Base-by-base conservation (phyloP, 1,140 invertebrate genomes). In the Parasteatoda tepidariorum region DNA sequence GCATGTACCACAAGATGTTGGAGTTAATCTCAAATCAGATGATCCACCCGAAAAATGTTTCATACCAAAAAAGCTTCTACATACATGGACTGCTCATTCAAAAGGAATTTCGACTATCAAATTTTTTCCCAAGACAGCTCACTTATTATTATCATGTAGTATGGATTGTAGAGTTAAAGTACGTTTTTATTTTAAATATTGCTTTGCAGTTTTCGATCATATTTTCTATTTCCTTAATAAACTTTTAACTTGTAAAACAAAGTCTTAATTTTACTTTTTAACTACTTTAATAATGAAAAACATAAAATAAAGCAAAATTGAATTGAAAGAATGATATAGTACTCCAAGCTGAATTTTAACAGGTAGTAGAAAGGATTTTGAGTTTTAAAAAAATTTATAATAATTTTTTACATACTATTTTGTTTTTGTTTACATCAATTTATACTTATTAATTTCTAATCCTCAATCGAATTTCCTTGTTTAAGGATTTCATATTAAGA, bases 101-200 rank as follows among this genome's bases (percentile, higher is more conserved):
- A 99, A 99, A 89, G 97, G 97, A n/a, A 94, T 99, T 86, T 94
- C 97, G 2, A 95, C 96, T 4, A 97, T 99, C 75, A 92, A 95
- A 84, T 99, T 96, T 96, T 98, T 99, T 87, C 98, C 98, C 7
- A 91, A 92, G 85, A 96, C 96, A 15, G 98, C 95, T 0, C 98
- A 99, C 91, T 92, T 99, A 70, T 90, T 99, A 84, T 90, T 99
- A 1, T 99, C 98, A 6, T 95, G 94, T 83, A 95, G 97, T 87
- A 98, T 99, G 97, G 98, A 99, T 89, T 94, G 93, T 86, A 93
- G 97, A 86, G 95, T 99, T 33, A 98, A 98, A 34, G 70, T 83
- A 66, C 11, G 41, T 55, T 22, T 38, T 41, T n/a, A n/a, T n/a
- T n/a, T n/a, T 48, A 48, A 13, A 1, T 48, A 13, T 48, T 48